These are phyloP conservation scores for Rhopalosiphum padi DNA, from an alignment of 1,140 invertebrate genomes.

Conservation along the genomic window DNA sequence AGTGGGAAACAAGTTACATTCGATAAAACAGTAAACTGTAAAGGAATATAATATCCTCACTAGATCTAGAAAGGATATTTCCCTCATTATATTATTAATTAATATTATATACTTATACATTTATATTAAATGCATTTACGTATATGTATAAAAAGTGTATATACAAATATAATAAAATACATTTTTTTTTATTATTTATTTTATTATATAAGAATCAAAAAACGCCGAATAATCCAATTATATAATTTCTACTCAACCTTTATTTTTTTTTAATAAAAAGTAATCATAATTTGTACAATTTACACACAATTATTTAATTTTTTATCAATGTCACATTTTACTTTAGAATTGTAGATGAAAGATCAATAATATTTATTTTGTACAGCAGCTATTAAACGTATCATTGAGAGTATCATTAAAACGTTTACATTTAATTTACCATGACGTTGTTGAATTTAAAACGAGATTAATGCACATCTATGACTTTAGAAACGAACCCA, in stretches of 20 bases:
- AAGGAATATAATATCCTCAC: neutral
- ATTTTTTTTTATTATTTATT: neutral
- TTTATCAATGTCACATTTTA: neutral
- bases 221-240: neutral
- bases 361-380: neutral
- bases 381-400: neutral
- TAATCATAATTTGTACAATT: neutral
- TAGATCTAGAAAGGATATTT: neutral
- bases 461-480: conserved; percentile 6
- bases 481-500: conserved; percentile 26
- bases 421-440: neutral
- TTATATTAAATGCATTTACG: too few species aligned
- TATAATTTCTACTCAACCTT: neutral
- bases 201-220: neutral
- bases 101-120: neutral
- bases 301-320: neutral
- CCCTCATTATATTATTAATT: neutral
- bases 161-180: neutral
- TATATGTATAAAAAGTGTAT: too few species aligned
- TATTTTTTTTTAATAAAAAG: neutral
- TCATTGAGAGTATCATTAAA: conserved; percentile 25
- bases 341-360: neutral
- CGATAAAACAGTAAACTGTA: neutral
- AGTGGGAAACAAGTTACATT: neutral
- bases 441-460: conserved; percentile 10